Base-by-base conservation (phyloP, 2,113 vertebrate genomes). In the Lasiurus cinereus region DNA sequence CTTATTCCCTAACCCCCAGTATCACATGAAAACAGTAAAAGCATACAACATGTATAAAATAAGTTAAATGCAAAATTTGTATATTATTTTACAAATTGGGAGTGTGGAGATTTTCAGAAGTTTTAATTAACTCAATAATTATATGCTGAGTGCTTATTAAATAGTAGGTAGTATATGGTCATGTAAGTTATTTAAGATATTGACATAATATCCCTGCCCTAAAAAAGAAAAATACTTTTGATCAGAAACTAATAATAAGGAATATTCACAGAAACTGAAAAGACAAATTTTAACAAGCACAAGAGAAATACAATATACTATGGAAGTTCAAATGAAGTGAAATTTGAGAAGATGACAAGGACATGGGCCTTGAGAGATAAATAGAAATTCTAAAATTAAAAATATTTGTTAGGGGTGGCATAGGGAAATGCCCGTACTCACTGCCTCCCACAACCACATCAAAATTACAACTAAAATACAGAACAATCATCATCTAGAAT, bases 81-180 rank as follows among this genome's bases (percentile, higher is more conserved):
- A 78, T 87, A 22, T 85, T 95, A 92, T 77, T 77, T 50, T 19
- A 2, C 79, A 96, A 97, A 90, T 27, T 83, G 24, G 27, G 48
- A 59, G 8, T 48, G 29, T 69, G 33, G 39, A 80, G 13, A 67
- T 59, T 90, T 95, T 82, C 16, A 33, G 1, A 95, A 74, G 62
- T 83, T 83, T 90, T 82, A 77, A 78, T 59, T 95, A 87, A 91
- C 24, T 91, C 50, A 56, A 52, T 62, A 92, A 88, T 90, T 95
- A 88, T 72, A 89, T 66, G 46, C 7, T 87, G 19, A 50, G 36
- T 69, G 21, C 8, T 59, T 93, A 90, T 2, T 89, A 16, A 70
- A 83, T 19, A 72, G 8, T 72, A 72, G 72, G 15, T 31, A 89
- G 19, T 76, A 83, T 62, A 46, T 72, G 10, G 22, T 72, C 78